Conservation (phyloP, 2,797 vertebrate genomes). For the Ctenopoma multispine region DNA sequence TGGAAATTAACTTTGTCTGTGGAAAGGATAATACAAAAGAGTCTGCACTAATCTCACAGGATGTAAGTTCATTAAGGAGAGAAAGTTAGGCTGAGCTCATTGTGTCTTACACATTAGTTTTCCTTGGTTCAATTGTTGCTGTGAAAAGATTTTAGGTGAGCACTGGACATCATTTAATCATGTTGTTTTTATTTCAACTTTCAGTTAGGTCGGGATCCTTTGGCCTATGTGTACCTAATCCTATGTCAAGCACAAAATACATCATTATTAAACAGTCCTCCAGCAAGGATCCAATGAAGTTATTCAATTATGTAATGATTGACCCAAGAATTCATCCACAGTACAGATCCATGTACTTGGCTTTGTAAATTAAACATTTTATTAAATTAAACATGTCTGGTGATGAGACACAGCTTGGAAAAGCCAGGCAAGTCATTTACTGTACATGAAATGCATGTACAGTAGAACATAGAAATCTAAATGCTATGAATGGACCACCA, state of each 20-base stretch:
- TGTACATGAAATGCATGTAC: not conserved
- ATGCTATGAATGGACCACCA: too few species aligned
- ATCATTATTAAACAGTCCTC: constrained; percentile 10
- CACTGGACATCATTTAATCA: not conserved
- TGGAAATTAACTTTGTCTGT: constrained; percentile 56
- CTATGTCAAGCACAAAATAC: constrained; percentile 6
- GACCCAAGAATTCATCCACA: not conserved
- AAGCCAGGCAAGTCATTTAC: not conserved
- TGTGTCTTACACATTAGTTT: not conserved
- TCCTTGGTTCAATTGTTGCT: not conserved
- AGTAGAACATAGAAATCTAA: too few species aligned
- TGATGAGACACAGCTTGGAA: not conserved
- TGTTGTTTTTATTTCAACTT: not conserved
- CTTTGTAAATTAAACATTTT: too few species aligned
- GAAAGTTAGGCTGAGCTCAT: constrained; percentile 10
- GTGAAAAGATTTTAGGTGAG: constrained; percentile 5
- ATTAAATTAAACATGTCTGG: constrained; percentile 6
- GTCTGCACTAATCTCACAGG: constrained; percentile 41
- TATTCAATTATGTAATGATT: constrained; percentile 37
- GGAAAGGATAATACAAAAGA: constrained; percentile 20
- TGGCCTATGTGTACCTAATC: not conserved
- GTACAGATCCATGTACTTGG: not conserved
- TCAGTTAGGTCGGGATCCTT: not conserved
- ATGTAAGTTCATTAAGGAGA: constrained; percentile 37
- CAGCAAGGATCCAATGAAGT: not conserved